Evolutionary conservation across 1,140 invertebrate species (phyloP).

Genomic region (Galleria mellonella): DNA sequence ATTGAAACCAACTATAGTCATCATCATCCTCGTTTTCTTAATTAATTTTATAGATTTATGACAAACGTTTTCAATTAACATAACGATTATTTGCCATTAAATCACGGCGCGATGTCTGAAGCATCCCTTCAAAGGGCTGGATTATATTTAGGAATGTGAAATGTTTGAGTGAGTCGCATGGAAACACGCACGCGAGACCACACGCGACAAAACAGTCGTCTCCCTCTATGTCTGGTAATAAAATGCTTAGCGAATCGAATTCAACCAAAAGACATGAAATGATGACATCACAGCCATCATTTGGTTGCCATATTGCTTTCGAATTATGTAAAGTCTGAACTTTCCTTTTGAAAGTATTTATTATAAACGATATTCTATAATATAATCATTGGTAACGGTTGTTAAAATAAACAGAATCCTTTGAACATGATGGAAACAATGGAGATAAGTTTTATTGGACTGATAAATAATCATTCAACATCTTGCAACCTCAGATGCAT

Average conservation of each 20-base stretch:
- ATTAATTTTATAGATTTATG: no score
- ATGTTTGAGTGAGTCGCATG: conserved; percentile 8
- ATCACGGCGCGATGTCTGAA: conserved; percentile 4
- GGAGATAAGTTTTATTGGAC: no score
- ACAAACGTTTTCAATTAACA: neutral
- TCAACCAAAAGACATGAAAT: neutral
- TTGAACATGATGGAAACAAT: no score
- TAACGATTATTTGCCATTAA: conserved; percentile 16
- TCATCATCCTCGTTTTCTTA: no score
- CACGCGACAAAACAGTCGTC: conserved; percentile 5
- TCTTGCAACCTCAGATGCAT: no score
- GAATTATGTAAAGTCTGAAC: neutral
- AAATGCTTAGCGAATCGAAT: neutral
- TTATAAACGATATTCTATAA: no score
- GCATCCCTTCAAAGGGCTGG: neutral
- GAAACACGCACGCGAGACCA: conserved; percentile 5
- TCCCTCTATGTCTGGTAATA: neutral
- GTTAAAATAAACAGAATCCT: no score
- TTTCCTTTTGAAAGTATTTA: neutral
- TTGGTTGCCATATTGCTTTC: neutral
- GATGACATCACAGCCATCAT: neutral
- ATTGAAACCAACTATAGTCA: no score
- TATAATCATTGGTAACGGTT: no score
- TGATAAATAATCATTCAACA: no score
- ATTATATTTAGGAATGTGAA: conserved; percentile 14